Evolutionary conservation across 2,113 vertebrate species (phyloP).

Genomic region (Octodon degus): DNA sequence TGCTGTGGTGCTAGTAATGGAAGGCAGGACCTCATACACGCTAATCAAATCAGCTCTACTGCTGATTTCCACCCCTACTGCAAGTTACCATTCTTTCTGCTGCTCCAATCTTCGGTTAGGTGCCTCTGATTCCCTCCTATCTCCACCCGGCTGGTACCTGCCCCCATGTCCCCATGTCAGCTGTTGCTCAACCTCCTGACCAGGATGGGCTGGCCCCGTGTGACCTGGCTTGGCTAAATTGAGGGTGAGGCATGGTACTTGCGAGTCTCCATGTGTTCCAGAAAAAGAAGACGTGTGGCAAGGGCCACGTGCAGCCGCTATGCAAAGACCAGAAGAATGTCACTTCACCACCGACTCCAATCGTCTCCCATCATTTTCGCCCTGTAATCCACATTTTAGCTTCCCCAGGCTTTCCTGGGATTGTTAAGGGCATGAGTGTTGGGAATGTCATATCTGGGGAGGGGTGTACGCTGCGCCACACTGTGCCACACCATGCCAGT

Average conservation of each 20-base stretch:
- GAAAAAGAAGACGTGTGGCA: neutral
- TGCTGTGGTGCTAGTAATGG: neutral
- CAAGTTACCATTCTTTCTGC: too few relatives aligned
- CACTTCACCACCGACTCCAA: too few relatives aligned
- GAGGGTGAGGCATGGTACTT: neutral
- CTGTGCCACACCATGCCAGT: too few relatives aligned
- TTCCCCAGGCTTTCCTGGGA: too few relatives aligned
- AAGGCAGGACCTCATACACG: neutral
- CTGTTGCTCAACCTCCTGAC: neutral
- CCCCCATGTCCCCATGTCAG: too few relatives aligned
- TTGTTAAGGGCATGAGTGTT: neutral
- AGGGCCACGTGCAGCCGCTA: neutral
- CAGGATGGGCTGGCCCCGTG: neutral
- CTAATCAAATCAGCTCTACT: neutral
- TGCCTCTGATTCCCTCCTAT: too few relatives aligned
- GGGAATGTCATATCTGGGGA: neutral
- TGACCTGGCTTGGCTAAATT: neutral
- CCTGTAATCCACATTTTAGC: too few relatives aligned
- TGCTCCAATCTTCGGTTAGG: neutral
- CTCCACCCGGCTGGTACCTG: neutral
- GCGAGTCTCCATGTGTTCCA: neutral
- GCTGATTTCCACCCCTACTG: neutral
- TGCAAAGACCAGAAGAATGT: neutral
- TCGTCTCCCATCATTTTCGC: neutral
- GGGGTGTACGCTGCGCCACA: neutral